Evolutionary conservation across 2,888 invertebrate species (phyloP).

Genomic region (Conus canariensis): DNA sequence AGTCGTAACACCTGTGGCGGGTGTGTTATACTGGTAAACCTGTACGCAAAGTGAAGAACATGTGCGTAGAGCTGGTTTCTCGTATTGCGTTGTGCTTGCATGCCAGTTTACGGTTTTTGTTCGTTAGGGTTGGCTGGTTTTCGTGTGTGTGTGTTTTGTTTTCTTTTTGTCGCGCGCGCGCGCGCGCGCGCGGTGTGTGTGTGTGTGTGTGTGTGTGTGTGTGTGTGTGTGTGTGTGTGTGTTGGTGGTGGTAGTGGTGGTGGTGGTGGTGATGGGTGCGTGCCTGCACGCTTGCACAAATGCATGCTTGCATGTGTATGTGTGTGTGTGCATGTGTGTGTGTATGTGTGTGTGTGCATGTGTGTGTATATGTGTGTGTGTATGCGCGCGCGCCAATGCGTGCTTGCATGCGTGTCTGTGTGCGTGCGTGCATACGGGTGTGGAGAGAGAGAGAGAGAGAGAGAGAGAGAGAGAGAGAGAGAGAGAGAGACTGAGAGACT

Average conservation of each 20-base stretch:
- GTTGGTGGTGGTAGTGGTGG: no score
- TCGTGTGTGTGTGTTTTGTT: neutral
- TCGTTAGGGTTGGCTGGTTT: no score
- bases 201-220: neutral
- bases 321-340: neutral
- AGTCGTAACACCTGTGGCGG: no score
- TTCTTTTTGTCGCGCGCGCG: no score
- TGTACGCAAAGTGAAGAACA: neutral
- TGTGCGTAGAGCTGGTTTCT: neutral
- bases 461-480: neutral
- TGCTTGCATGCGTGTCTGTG: neutral
- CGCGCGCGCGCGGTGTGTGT: no score
- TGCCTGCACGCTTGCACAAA: neutral
- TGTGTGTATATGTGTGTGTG: neutral
- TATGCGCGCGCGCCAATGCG: neutral
- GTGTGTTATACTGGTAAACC: no score
- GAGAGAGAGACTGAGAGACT: neutral
- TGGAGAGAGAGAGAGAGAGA: neutral
- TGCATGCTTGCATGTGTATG: neutral
- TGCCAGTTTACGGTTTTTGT: no score
- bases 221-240: neutral
- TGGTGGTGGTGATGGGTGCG: no score
- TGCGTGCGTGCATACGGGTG: neutral
- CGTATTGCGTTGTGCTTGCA: neutral
- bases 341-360: neutral